These are phyloP conservation scores for Erpornis zantholeuca DNA, from an alignment of 2,113 vertebrate genomes.

Conservation along the genomic window DNA sequence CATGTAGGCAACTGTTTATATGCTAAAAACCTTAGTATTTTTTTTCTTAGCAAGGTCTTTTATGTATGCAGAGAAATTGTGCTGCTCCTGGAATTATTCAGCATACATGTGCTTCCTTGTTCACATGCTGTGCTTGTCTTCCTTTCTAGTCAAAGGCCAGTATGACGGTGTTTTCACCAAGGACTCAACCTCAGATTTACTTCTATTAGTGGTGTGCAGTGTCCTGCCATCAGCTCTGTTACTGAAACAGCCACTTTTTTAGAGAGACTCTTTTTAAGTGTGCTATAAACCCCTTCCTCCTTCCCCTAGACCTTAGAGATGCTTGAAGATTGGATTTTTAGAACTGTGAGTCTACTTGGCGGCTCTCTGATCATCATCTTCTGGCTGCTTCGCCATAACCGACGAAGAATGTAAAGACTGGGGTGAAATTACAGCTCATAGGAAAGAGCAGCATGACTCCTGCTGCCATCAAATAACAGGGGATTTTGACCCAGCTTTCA, in stretches of 20 bases:
- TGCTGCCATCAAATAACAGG: background rate
- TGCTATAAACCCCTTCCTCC: background rate
- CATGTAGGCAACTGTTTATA: background rate
- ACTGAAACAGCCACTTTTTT: background rate
- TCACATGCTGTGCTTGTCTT: background rate
- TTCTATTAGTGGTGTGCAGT: background rate
- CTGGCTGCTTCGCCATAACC: background rate
- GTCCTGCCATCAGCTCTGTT: background rate
- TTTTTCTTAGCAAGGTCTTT: background rate
- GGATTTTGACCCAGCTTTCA: background rate
- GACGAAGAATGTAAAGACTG: conserved; percentile 25
- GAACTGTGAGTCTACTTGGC: background rate
- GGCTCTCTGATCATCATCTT: background rate
- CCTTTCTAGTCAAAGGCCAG: background rate
- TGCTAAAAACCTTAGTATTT: background rate
- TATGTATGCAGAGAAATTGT: background rate
- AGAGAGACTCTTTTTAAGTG: background rate
- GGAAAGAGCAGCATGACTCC: background rate
- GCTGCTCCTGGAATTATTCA: background rate
- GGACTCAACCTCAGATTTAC: background rate
- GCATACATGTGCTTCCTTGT: background rate
- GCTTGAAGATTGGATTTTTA: background rate
- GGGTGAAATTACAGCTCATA: background rate
- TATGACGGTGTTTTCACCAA: background rate
- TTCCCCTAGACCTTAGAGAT: background rate